Conservation (phyloP, 2,888 invertebrate species). For the Lissonota sp. region DNA sequence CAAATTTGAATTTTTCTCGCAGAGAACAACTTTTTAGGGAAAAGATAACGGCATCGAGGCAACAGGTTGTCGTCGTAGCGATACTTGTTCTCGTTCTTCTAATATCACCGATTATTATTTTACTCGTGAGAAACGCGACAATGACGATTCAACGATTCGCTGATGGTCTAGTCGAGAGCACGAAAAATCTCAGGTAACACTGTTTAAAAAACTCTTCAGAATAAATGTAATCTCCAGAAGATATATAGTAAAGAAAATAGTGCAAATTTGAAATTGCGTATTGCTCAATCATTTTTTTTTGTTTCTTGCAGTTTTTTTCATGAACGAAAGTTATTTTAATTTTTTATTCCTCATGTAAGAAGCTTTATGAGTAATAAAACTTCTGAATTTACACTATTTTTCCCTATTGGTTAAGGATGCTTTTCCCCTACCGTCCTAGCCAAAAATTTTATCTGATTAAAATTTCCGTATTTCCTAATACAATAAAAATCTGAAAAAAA, state of each 20-base stretch:
- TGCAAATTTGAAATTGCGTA: not conserved
- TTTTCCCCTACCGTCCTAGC: too few relatives aligned
- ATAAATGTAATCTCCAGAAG: not conserved
- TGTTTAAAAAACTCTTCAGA: not conserved
- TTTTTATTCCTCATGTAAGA: too few relatives aligned
- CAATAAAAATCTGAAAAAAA: too few relatives aligned
- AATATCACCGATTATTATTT: constrained; percentile 93
- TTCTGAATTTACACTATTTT: too few relatives aligned
- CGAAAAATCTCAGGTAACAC: constrained; percentile 87
- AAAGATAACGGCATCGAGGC: constrained; percentile 89
- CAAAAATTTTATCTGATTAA: too few relatives aligned
- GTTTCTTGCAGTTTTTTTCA: too few relatives aligned
- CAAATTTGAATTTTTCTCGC: not conserved
- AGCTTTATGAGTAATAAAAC: too few relatives aligned
- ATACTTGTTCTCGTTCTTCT: constrained; percentile 91
- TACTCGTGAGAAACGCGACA: constrained; percentile 92
- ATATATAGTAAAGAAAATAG: not conserved
- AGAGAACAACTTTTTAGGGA: constrained; percentile 56
- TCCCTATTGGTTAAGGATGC: too few relatives aligned
- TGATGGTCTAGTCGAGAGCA: constrained; percentile 84
- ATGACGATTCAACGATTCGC: constrained; percentile 90
- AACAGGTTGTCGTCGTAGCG: constrained; percentile 90
- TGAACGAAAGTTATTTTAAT: too few relatives aligned
- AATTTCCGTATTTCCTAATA: too few relatives aligned
- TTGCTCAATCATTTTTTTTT: too few relatives aligned